A percentile compares a stretch with the other conserved stretches of the same genome.
Evolutionary conservation across 2,888 invertebrate species (phyloP).

Genomic region (Laothoe populi): DNA sequence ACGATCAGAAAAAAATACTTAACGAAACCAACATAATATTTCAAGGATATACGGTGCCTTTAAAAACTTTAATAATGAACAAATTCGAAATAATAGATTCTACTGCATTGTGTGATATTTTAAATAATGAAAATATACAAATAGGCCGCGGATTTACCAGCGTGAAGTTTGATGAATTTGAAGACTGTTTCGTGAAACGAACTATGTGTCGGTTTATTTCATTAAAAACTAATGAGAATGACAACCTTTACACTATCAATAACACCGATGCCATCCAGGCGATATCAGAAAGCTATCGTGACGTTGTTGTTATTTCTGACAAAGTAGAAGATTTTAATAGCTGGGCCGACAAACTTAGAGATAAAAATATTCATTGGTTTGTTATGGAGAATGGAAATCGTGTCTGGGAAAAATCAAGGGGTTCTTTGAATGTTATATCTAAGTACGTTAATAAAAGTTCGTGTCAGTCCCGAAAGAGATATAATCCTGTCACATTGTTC

Average conservation of each 20-base stretch:
- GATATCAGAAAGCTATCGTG: background rate
- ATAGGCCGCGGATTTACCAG: conserved; percentile 30
- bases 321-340: conserved; percentile 27
- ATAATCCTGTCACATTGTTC: conserved; percentile 25
- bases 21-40: conserved; percentile 5
- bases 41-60: conserved; percentile 3
- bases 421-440: conserved; percentile 6
- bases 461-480: background rate
- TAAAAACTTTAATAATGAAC: conserved; percentile 14
- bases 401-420: conserved; percentile 9
- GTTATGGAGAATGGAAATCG: background rate
- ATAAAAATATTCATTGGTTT: conserved; percentile 24
- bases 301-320: conserved; percentile 29
- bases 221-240: background rate
- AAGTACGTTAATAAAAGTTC: background rate
- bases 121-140: conserved; percentile 30
- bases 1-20: conserved; percentile 27
- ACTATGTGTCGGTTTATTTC: conserved; percentile 33
- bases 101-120: conserved; percentile 25
- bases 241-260: background rate
- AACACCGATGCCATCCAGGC: background rate
- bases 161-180: conserved; percentile 14
- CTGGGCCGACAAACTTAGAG: conserved; percentile 6
- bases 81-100: conserved; percentile 16
- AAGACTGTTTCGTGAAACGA: conserved; percentile 32